Base-by-base conservation (phyloP, 2,888 invertebrate species). In the Nowickia ferox region DNA sequence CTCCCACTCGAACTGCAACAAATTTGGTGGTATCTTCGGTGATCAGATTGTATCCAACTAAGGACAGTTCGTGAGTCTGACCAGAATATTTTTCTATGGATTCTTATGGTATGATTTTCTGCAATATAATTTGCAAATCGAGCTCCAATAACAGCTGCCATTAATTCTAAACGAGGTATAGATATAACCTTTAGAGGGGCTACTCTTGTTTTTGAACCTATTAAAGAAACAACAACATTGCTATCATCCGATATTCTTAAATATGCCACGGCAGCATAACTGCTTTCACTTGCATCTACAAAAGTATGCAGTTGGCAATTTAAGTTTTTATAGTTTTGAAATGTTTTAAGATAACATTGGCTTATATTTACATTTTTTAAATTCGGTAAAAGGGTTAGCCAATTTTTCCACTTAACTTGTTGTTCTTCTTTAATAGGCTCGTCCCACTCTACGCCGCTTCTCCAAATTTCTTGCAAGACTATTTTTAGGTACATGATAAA, bases 331-430 rank as follows among this genome's bases (percentile, higher is more conserved):
- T 78, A 79, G 10, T 9, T 42, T 46, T 63, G 4, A 10, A 71
- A 11, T 0, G 2, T 38, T 55, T 71, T 42, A 15, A 79, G 19
- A 38, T 71, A 79, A 46, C 79, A 71, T 9, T 55, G 8, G 1
- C 63, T 53, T 88, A 87, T 44, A 13, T 44, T 51, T 63, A 53
- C 30, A 83, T 71, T 57, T 22, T 86, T 86, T 13, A 88, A 80
- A 30, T 71, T n/a, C 9, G 82, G 85, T 19, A 89, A 65, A 6
- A 84, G n/a, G 0, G 63, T 46, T 5, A 88, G 9, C 89, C 88
- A 89, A 5, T 59, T 63, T 22, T 61, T 17, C 81, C 84, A 59
- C 69, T 84, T 51, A 17, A 17, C 1, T 10, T 51, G 51, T 17
- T 51, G 51, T 17, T n/a, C 17, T 17, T 17, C 5, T 17, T 10